Evolutionary conservation across 1,140 invertebrate species (phyloP).

Genomic region (Lasioglossum baleicum): DNA sequence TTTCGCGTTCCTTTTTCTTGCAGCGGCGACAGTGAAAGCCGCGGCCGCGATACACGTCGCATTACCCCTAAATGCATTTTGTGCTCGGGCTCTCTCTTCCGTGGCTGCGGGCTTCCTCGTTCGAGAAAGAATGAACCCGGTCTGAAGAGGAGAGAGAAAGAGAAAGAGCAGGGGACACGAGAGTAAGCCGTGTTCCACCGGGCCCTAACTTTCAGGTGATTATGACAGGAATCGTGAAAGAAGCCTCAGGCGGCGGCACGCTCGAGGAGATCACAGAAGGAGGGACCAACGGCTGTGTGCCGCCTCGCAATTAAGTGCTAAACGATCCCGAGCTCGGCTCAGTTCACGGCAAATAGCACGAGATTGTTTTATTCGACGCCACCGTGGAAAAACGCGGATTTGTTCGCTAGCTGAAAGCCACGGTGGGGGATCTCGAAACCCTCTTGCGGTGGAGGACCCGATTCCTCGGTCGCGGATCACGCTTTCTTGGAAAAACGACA

Average conservation of each 20-base stretch:
- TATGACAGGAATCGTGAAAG: conserved; percentile 75
- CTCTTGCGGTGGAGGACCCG: no score
- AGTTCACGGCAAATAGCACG: conserved; percentile 13
- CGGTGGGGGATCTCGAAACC: no score
- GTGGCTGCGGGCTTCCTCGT: conserved; percentile 46
- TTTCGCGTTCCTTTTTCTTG: conserved; percentile 37
- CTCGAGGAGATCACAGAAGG: conserved; percentile 52
- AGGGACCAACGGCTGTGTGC: conserved; percentile 50
- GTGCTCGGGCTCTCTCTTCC: conserved; percentile 46
- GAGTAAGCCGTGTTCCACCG: conserved; percentile 14
- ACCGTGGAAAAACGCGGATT: not conserved
- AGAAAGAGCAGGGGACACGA: conserved; percentile 1
- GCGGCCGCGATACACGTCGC: conserved; percentile 65
- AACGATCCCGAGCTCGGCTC: conserved; percentile 40
- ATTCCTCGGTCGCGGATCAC: no score
- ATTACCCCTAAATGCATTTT: conserved; percentile 69
- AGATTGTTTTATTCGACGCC: not conserved
- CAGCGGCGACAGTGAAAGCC: conserved; percentile 62
- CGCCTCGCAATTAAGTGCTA: conserved; percentile 59
- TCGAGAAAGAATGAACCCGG: conserved; percentile 54
- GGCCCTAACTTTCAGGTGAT: conserved; percentile 70
- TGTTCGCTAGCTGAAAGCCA: not conserved
- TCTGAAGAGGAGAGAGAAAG: conserved; percentile 31
- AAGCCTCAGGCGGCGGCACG: conserved; percentile 60
- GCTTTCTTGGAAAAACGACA: no score